These are phyloP conservation scores for Cebidichthys violaceus DNA, from an alignment of 2,113 vertebrate genomes.

Conservation along the genomic window DNA sequence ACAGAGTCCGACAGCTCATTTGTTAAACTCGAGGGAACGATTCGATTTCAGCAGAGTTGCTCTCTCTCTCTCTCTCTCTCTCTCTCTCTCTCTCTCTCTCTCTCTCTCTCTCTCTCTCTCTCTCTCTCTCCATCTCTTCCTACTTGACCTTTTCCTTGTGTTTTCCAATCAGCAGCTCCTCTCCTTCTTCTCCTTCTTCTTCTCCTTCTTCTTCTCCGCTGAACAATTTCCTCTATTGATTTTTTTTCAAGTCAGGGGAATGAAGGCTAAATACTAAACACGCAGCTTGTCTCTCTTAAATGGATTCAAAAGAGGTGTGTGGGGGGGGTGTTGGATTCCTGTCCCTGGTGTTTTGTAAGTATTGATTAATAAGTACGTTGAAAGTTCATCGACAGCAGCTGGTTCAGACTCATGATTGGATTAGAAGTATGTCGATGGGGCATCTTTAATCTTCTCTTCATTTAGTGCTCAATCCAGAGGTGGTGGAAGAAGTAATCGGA, in stretches of 20 bases:
- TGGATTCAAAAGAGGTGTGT: neutral
- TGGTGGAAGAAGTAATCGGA: neutral
- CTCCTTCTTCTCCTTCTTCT: neutral
- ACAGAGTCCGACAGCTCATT: slow-evolving; percentile 42
- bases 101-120: slow-evolving; percentile 35
- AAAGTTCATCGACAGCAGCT: neutral
- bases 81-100: slow-evolving; percentile 42
- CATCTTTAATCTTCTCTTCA: slow-evolving; percentile 29
- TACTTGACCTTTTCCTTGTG: slow-evolving; percentile 48
- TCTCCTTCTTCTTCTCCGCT: neutral
- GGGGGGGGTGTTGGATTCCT: neutral
- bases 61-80: slow-evolving; percentile 34
- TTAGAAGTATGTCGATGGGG: neutral
- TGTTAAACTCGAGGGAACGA: slow-evolving; percentile 46
- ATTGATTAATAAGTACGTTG: neutral
- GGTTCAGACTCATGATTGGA: neutral
- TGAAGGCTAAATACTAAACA: neutral
- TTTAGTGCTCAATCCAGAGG: neutral
- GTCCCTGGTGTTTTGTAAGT: neutral
- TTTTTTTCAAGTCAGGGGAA: slow-evolving; percentile 3
- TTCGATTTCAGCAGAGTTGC: slow-evolving; percentile 41
- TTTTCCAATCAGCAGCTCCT: slow-evolving; percentile 57
- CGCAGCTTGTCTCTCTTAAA: neutral
- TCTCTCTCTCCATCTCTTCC: slow-evolving; percentile 23
- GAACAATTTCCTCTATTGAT: slow-evolving; percentile 60